Base-by-base conservation (phyloP, 1,140 invertebrate genomes). In the Cyphomyrmex costatus region DNA sequence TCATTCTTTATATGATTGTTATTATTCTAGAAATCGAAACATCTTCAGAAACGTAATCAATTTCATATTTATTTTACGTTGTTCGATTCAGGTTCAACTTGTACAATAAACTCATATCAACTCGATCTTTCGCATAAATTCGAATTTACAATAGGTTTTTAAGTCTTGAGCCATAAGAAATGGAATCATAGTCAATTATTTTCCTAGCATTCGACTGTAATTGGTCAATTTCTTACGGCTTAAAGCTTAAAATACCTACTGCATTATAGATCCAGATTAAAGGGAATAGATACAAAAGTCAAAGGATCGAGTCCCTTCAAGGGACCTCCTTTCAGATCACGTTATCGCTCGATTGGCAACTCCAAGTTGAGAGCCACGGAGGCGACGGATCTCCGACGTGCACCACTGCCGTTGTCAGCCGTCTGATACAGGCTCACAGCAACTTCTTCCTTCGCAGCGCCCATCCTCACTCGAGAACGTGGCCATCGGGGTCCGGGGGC, bases 281-380 rank as follows among this genome's bases (percentile, higher is more conserved):
- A 24, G 14, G 2, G 21, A 3, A 46, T 6, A 46, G 3, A 27
- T 36, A 3, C 10, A 3, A 66, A n/a, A 30, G 27, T 36, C 61
- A 24, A 53, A 58, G 6, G 14, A 36, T 24, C 30, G 30, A 49
- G 49, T 16, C 8, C 14, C 30, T 19, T 36, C 51, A 10, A 24
- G n/a, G n/a, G n/a, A 19, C 46, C 10, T 21, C 21, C 16, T 51
- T 46, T 30, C 36, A 61, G 6, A 8, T 42, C 36, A 5, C 16
- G 14, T 1, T 27, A 58, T 21, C 16, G 19, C 7, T 36, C 73
- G 21, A 63, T 3, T 46, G 1, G 33, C 61, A 19, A 51, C 6
- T 46, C 7, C 19, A 76, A 56, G 58, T 86, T 93, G 92, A 93
- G 92, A 90, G 89, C 85, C 91, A 85, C 92, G 92, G 90, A 89